phyloP scores from a whole-genome alignment of 2,797 vertebrate species.

The Acrossocheilus fasciatus region DNA sequence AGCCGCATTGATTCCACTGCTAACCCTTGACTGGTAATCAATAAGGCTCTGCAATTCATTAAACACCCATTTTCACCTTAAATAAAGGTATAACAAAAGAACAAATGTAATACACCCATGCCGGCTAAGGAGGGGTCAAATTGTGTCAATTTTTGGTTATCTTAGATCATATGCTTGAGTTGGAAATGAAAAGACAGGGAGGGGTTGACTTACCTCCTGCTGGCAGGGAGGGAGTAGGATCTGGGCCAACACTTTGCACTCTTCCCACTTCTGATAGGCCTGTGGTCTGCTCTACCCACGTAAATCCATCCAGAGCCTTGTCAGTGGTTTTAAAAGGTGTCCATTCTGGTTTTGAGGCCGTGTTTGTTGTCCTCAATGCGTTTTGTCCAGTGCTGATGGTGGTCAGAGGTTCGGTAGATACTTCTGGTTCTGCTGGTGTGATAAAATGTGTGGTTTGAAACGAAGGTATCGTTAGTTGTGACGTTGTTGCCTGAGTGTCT shows the following conservation, averaged over 20 bases:
- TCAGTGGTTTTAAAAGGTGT: neutral
- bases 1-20: slow-evolving; percentile 5
- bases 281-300: slow-evolving; percentile 27
- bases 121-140: neutral
- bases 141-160: slow-evolving; percentile 11
- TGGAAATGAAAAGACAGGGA: slow-evolving; percentile 11
- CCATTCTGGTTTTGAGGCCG: neutral
- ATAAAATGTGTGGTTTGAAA: slow-evolving; percentile 65
- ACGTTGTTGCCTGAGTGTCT: slow-evolving; percentile 45
- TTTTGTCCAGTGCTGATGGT: slow-evolving; percentile 9
- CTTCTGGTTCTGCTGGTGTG: slow-evolving; percentile 46
- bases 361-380: neutral
- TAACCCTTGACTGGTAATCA: slow-evolving; percentile 25
- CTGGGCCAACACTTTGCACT: slow-evolving; percentile 58
- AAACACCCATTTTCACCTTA: neutral
- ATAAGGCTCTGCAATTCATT: neutral
- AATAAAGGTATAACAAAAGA: neutral
- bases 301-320: slow-evolving; percentile 3
- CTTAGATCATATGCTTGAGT: neutral
- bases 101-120: neutral
- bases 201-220: slow-evolving; percentile 74
- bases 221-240: slow-evolving; percentile 64
- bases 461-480: slow-evolving; percentile 18
- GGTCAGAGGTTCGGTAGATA: neutral
- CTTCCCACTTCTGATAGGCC: slow-evolving; percentile 45